A percentile compares a stretch with the other conserved stretches of the same genome.
These are phyloP conservation scores for Podarcis cretensis DNA, from an alignment of 2,113 vertebrate genomes.

Conservation along the genomic window DNA sequence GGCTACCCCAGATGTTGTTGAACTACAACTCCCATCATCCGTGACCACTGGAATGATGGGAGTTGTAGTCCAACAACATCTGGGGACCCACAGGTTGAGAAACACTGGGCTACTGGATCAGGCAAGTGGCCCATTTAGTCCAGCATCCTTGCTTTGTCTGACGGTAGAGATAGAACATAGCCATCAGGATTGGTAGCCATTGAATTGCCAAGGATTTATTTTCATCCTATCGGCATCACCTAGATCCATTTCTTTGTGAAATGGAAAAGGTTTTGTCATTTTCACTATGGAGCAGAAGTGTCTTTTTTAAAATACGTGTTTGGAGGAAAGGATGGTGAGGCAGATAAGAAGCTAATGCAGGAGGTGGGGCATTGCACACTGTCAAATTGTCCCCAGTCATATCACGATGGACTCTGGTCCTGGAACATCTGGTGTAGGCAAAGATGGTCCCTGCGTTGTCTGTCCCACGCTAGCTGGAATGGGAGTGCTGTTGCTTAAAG, in stretches of 20 bases:
- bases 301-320: too few species aligned
- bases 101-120: too few species aligned
- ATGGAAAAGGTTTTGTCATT: neutral
- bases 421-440: neutral
- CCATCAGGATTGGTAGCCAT: too few species aligned
- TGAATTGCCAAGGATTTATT: neutral
- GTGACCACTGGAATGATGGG: too few species aligned
- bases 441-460: too few species aligned
- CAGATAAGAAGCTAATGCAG: neutral
- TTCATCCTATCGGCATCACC: neutral
- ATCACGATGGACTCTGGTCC: neutral
- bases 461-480: neutral
- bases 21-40: too few species aligned
- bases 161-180: too few species aligned
- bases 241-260: neutral
- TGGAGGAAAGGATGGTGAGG: neutral
- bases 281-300: neutral
- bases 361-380: neutral
- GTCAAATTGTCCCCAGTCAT: neutral
- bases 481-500: neutral
- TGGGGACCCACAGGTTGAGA: too few species aligned
- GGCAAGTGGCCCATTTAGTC: too few species aligned
- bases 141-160: too few species aligned
- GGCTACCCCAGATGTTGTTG: too few species aligned
- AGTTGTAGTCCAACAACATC: too few species aligned